Evolutionary conservation across 2,113 vertebrate species (phyloP).

Genomic region (Romanogobio albipinnatus): DNA sequence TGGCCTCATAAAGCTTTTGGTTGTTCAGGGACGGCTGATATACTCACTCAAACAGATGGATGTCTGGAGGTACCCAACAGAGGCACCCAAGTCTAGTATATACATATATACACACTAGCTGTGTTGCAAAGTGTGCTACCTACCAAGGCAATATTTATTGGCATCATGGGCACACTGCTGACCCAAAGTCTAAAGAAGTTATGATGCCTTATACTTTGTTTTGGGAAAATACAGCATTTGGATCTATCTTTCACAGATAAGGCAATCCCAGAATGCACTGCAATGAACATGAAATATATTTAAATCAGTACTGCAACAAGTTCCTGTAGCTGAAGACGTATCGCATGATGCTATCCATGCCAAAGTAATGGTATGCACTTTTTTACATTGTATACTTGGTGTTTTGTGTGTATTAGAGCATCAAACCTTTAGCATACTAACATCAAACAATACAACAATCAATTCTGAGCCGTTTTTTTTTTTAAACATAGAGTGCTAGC

Average conservation of each 20-base stretch:
- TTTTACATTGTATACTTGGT: background rate
- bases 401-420: background rate
- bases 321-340: background rate
- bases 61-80: slow-evolving; percentile 23
- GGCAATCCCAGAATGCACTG: background rate
- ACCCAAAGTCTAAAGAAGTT: background rate
- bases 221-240: background rate
- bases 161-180: background rate
- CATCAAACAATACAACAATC: too few relatives aligned
- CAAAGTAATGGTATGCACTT: too few relatives aligned
- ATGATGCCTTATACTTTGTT: background rate
- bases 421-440: background rate
- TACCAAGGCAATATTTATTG: background rate
- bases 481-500: too few relatives aligned
- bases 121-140: background rate
- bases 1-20: slow-evolving; percentile 53
- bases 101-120: background rate
- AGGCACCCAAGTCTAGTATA: background rate
- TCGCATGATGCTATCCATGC: background rate
- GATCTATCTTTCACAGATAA: background rate
- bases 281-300: too few relatives aligned
- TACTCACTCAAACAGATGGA: slow-evolving; percentile 53
- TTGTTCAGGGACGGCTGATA: slow-evolving; percentile 49
- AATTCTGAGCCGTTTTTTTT: too few relatives aligned
- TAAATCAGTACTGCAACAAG: too few relatives aligned